These are phyloP conservation scores for Akabosia matsudoensis DNA, from an alignment of 1,140 invertebrate genomes.

Conservation along the genomic window DNA sequence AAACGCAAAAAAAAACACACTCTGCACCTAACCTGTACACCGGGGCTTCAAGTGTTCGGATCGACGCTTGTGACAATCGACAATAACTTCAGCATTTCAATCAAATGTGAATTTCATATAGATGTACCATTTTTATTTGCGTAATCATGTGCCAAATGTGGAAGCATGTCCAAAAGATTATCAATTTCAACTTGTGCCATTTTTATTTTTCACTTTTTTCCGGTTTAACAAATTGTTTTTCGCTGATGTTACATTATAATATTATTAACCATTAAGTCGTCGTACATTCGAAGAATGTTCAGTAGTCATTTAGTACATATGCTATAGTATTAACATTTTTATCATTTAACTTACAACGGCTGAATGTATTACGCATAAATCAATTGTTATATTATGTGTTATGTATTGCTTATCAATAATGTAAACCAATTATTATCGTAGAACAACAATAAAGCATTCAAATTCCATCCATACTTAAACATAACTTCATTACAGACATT, in stretches of 20 bases:
- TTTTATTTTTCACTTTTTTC: conserved; percentile 22
- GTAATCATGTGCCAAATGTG: too few species aligned
- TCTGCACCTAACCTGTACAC: too few species aligned
- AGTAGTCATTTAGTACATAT: conserved; percentile 12
- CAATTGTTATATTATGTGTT: too few species aligned
- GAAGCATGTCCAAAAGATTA: background rate
- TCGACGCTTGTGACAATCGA: too few species aligned
- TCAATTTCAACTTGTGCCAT: conserved; percentile 18
- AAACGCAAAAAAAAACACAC: too few species aligned
- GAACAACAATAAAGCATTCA: background rate
- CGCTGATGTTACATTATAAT: background rate
- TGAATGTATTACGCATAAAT: too few species aligned
- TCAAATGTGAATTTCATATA: too few species aligned
- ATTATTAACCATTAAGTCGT: conserved; percentile 18
- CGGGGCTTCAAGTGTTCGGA: too few species aligned
- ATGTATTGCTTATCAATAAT: background rate
- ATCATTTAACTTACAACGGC: background rate
- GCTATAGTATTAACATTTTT: background rate
- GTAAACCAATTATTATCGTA: background rate
- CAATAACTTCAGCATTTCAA: too few species aligned
- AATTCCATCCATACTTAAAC: too few species aligned
- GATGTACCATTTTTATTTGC: too few species aligned
- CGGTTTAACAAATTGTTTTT: conserved; percentile 5
- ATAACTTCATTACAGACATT: too few species aligned
- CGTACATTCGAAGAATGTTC: conserved; percentile 14